Evolutionary conservation across 37 sponge, comb jelly and placozoan genomes (phyloP).

Genomic region (Agelas oroides): DNA sequence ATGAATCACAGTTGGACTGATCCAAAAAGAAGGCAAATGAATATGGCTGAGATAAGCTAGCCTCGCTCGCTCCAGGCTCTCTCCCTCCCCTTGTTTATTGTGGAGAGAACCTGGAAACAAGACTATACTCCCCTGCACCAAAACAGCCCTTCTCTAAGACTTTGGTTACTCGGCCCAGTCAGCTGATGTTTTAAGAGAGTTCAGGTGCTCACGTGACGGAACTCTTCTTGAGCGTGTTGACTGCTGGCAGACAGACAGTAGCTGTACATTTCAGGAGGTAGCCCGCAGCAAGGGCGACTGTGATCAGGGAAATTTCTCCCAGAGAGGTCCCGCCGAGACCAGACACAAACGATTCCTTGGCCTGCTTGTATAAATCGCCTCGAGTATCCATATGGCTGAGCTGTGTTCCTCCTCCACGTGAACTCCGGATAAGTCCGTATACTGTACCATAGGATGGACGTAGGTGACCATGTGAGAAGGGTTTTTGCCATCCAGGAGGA

Average conservation of each 20-base stretch:
- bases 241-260: constrained; percentile 12
- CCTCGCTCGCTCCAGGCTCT: too few species aligned
- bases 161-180: too few species aligned
- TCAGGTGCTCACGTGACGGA: not conserved
- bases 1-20: too few species aligned
- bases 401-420: constrained; percentile 15
- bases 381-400: not conserved
- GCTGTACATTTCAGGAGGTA: constrained; percentile 35
- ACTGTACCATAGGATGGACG: not conserved
- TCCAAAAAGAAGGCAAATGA: too few species aligned
- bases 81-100: too few species aligned
- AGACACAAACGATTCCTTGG: constrained; percentile 79
- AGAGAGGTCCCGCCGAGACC: constrained; percentile 67
- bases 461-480: constrained; percentile 44
- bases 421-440: constrained; percentile 7
- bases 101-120: too few species aligned
- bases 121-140: too few species aligned
- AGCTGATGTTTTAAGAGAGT: too few species aligned
- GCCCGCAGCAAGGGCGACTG: constrained; percentile 8
- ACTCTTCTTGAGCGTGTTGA: not conserved
- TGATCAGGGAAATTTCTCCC: constrained; percentile 60
- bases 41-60: too few species aligned
- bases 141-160: too few species aligned
- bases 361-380: constrained; percentile 7
- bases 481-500: constrained; percentile 67